A percentile compares a stretch with the other conserved stretches of the same genome.
phyloP scores from a whole-genome alignment of 2,113 vertebrate genomes.

The Motacilla tschutschensis region DNA sequence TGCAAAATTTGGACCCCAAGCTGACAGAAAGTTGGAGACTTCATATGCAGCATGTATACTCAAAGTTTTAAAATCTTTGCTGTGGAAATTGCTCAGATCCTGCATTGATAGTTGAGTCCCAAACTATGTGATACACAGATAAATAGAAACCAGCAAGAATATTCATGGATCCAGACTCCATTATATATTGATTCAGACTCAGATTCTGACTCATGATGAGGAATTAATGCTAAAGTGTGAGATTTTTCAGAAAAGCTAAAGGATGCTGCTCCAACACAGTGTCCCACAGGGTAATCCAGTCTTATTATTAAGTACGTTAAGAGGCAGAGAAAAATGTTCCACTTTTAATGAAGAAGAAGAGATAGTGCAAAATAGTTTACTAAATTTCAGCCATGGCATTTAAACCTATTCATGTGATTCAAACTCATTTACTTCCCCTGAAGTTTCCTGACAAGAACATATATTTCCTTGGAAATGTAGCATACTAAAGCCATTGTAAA shows the following conservation, averaged over 20 bases:
- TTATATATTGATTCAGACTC: conserved; percentile 3
- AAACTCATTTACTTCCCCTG: conserved; percentile 74
- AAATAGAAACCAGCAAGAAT: conserved; percentile 22
- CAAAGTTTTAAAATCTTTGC: neutral
- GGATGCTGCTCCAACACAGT: neutral
- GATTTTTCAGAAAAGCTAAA: conserved; percentile 52
- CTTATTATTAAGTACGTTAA: conserved; percentile 49
- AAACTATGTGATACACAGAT: neutral
- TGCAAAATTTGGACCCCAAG: neutral
- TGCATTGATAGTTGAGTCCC: neutral
- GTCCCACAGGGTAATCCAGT: conserved; percentile 5
- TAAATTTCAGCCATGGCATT: conserved; percentile 71
- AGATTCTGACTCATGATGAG: conserved; percentile 40
- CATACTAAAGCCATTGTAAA: conserved; percentile 70
- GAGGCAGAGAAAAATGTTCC: conserved; percentile 55
- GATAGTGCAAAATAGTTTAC: conserved; percentile 66
- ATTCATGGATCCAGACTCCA: conserved; percentile 22
- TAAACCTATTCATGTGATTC: conserved; percentile 74
- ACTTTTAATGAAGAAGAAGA: conserved; percentile 70
- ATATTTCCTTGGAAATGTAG: conserved; percentile 71
- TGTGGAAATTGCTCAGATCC: neutral
- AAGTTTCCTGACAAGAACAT: conserved; percentile 76
- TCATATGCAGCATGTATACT: neutral
- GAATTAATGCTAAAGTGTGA: conserved; percentile 37
- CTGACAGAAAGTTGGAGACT: neutral